Conservation (phyloP, 2,797 vertebrate species). For the Hypotaenidia okinawae region DNA sequence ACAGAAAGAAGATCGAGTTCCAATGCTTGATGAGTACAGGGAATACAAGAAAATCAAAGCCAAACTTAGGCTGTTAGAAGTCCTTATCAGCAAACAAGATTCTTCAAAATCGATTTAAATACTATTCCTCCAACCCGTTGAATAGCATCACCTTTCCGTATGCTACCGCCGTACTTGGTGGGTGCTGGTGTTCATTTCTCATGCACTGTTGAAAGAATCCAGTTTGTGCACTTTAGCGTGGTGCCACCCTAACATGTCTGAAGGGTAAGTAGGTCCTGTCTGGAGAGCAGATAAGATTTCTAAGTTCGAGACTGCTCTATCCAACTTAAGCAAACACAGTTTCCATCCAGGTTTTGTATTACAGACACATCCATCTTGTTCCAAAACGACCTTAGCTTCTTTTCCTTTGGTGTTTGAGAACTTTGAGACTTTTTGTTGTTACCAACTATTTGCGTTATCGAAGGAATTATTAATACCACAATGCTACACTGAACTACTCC, state of each 20-base stretch:
- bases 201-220: constrained; percentile 73
- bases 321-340: constrained; percentile 70
- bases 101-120: constrained; percentile 95
- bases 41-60: constrained; percentile 98
- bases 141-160: constrained; percentile 23
- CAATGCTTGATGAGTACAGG: constrained; percentile 93
- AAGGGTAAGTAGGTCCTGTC: constrained; percentile 67
- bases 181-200: constrained; percentile 76
- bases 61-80: constrained; percentile 94
- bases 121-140: constrained; percentile 60
- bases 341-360: constrained; percentile 64
- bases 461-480: constrained; percentile 70
- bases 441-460: constrained; percentile 67
- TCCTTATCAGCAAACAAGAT: constrained; percentile 98
- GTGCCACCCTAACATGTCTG: constrained; percentile 70
- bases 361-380: constrained; percentile 61
- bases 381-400: constrained; percentile 65
- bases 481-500: constrained; percentile 69
- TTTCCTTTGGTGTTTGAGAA: constrained; percentile 73
- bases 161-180: constrained; percentile 64
- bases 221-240: constrained; percentile 75
- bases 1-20: constrained; percentile 94
- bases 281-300: constrained; percentile 53
- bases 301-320: constrained; percentile 65
- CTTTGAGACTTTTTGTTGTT: constrained; percentile 74